phyloP scores from a whole-genome alignment of 2,797 vertebrate genomes.

The Tapirus indicus region DNA sequence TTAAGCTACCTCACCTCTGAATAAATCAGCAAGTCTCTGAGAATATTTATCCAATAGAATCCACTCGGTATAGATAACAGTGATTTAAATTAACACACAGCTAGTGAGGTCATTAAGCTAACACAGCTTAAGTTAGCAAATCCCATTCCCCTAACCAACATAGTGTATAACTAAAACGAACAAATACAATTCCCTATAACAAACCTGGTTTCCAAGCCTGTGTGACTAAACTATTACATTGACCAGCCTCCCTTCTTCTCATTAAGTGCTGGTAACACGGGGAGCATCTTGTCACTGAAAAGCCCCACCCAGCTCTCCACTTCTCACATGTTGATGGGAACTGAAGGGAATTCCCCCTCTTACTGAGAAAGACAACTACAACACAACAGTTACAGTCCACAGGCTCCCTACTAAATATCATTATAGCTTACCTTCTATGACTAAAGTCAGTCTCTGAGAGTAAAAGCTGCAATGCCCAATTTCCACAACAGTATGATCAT shows the following conservation, averaged over 20 bases:
- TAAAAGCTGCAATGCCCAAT: neutral
- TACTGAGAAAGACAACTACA: neutral
- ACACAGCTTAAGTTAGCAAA: conserved; percentile 2
- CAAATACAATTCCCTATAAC: conserved; percentile 35
- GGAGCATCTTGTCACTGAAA: neutral
- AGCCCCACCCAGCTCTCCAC: neutral
- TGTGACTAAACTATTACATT: neutral
- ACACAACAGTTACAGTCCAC: neutral
- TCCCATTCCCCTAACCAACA: neutral
- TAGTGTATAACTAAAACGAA: conserved; percentile 34
- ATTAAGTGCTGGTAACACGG: neutral
- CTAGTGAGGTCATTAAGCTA: neutral
- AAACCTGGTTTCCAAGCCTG: neutral
- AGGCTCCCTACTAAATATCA: neutral
- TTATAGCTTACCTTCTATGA: neutral
- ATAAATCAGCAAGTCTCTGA: neutral
- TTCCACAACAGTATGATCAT: neutral
- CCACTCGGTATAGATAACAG: neutral
- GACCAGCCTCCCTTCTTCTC: neutral
- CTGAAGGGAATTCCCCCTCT: neutral
- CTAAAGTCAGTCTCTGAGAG: neutral
- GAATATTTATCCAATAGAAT: neutral
- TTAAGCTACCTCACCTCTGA: neutral
- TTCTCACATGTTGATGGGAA: neutral
- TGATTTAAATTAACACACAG: conserved; percentile 19